A percentile compares a stretch with the other conserved stretches of the same genome.
These are phyloP conservation scores for Stictonetta naevosa DNA, from an alignment of 2,113 vertebrate genomes.

Conservation along the genomic window DNA sequence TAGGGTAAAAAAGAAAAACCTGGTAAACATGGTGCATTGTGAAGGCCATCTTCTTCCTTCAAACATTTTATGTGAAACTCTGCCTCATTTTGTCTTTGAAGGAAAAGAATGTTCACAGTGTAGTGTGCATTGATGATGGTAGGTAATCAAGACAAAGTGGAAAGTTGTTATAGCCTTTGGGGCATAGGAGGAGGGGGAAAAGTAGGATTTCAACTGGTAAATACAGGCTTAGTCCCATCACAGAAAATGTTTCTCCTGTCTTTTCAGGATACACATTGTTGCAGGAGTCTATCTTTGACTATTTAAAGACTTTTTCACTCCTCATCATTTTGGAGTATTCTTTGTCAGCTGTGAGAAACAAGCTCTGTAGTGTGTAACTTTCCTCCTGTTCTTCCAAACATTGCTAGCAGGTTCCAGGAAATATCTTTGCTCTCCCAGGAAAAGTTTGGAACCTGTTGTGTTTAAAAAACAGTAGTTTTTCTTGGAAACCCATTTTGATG, in stretches of 20 bases:
- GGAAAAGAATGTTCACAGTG: rapidly evolving
- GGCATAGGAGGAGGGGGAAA: background rate
- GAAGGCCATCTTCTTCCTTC: background rate
- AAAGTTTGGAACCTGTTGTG: slow-evolving; percentile 48
- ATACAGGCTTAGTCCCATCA: background rate
- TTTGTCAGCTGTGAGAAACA: slow-evolving; percentile 6
- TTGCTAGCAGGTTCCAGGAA: slow-evolving; percentile 52
- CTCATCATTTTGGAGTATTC: background rate
- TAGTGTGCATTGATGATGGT: rapidly evolving
- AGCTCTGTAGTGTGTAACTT: background rate
- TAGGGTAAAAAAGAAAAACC: background rate
- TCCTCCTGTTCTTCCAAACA: slow-evolving; percentile 2
- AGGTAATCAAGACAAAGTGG: background rate
- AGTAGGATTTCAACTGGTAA: background rate
- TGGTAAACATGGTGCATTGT: rapidly evolving
- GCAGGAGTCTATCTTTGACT: background rate
- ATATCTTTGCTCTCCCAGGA: slow-evolving; percentile 37
- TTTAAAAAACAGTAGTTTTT: slow-evolving; percentile 57
- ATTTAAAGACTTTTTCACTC: background rate
- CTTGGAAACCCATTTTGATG: slow-evolving; percentile 9
- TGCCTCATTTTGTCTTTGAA: background rate
- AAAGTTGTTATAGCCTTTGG: background rate
- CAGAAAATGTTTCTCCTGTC: background rate
- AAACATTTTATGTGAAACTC: rapidly evolving
- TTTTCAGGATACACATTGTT: background rate